Conservation (phyloP, 2,888 invertebrate species). For the Lithodes maja region DNA sequence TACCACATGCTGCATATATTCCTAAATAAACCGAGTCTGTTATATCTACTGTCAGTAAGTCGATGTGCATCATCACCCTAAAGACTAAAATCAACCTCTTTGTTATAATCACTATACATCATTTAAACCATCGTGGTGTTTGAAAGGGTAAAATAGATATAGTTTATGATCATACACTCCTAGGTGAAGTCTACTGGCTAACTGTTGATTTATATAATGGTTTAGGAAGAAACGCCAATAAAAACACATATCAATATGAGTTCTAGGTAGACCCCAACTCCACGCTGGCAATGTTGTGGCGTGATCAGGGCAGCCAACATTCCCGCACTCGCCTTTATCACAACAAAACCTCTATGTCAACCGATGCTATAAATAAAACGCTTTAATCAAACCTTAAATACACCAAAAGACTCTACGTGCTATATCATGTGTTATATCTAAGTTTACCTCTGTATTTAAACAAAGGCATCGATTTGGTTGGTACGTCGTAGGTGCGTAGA, state of each 20-base stretch:
- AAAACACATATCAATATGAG: not conserved
- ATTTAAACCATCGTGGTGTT: too few relatives aligned
- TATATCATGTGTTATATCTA: not conserved
- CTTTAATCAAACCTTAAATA: too few relatives aligned
- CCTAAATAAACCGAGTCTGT: not conserved
- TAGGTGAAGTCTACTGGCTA: not conserved
- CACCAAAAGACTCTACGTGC: too few relatives aligned
- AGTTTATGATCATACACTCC: too few relatives aligned
- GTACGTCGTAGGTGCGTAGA: conserved; percentile 64
- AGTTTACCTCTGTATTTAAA: not conserved
- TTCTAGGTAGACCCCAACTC: conserved; percentile 39
- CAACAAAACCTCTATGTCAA: not conserved
- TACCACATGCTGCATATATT: not conserved
- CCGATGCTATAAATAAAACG: too few relatives aligned
- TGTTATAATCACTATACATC: too few relatives aligned
- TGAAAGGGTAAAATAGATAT: too few relatives aligned
- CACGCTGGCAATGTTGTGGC: conserved; percentile 68
- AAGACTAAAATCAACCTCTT: too few relatives aligned
- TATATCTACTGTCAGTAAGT: not conserved
- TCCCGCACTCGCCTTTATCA: not conserved
- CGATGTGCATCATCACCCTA: too few relatives aligned
- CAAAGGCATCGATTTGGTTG: conserved; percentile 18
- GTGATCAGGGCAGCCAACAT: conserved; percentile 54
- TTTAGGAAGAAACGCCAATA: conserved; percentile 34
- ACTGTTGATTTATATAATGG: not conserved